Evolutionary conservation across 2,113 vertebrate genomes (phyloP), one percentile per base, ranked within the genome.

Genomic region (Misgurnus mizolepis): DNA sequence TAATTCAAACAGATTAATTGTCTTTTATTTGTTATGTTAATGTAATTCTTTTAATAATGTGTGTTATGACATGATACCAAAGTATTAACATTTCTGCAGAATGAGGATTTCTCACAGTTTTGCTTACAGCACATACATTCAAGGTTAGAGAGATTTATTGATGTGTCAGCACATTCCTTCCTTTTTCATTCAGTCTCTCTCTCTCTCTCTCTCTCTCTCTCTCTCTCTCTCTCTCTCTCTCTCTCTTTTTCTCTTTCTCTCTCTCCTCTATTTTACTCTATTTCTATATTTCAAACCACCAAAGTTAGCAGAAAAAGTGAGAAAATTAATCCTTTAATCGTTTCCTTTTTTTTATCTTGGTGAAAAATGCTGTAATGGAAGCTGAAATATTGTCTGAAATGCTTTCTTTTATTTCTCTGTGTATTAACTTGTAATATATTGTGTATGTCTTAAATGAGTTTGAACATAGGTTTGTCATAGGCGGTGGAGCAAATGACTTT

Each of bases 91-190:
- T 75, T 47, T 75, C 56, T 49, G 64, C 64, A 73, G 40, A 60
- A 62, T 27, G 34, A 64, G 78, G 67, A 45, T 80, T 74, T 80
- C 8, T 7, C 61, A 67, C 70, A 49, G 62, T n/a, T 17, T 14
- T 53, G 7, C 45, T 71, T 49, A 49, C 40, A 39, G 7, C 41
- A 43, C 58, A 27, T 60, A 18, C 50, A 27, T n/a, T 58, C 65
- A 56, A 56, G 49, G 64, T 56, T 66, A 39, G 12, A 67, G 39
- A 41, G 10, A 39, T 58, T 55, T 58, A 53, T 49, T 64, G 6
- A 34, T 65, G 69, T 67, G 75, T 81, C 79, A 75, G 50, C 80
- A 81, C 80, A 77, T 77, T 77, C 73, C 14, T 53, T 45, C 47
- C 6, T 60, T 40, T 55, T 61, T 27, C 49, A 65, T 72, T 50